Evolutionary conservation across 2,113 vertebrate genomes (phyloP).

Genomic region (Calyptomena viridis): DNA sequence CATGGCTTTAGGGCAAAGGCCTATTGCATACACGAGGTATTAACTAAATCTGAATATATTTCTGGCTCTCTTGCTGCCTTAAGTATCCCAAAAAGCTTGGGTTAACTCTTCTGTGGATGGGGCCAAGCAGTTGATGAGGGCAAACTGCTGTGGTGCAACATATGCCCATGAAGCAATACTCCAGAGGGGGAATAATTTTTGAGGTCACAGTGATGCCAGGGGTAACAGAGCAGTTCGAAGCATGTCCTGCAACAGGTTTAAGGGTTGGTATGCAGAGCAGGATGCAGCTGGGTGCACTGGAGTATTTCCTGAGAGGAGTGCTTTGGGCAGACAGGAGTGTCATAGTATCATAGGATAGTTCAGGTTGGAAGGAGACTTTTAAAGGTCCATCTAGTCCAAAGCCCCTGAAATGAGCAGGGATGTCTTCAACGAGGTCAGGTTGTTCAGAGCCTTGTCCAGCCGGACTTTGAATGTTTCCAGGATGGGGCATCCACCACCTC

Average conservation of each 20-base stretch:
- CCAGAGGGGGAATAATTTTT: not conserved
- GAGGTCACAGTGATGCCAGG: not conserved
- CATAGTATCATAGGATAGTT: not conserved
- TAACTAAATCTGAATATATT: not conserved
- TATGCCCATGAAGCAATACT: not conserved
- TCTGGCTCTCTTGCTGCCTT: not conserved
- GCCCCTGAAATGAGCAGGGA: not conserved
- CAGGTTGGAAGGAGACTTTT: not conserved
- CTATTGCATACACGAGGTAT: not conserved
- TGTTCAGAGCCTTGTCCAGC: not conserved
- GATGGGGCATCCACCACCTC: not conserved
- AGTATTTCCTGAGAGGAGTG: not conserved
- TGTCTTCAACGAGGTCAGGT: not conserved
- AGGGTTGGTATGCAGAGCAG: not conserved
- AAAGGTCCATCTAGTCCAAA: not conserved
- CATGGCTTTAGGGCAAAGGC: not conserved
- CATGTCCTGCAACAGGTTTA: not conserved
- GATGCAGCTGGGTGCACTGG: not conserved
- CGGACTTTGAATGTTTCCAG: not conserved
- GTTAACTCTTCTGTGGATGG: not conserved
- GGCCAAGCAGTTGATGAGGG: not conserved
- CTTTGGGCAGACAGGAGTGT: not conserved
- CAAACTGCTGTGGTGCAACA: fast-evolving
- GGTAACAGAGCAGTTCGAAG: not conserved
- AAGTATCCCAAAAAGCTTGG: not conserved